Evolutionary conservation across 2,113 vertebrate species (phyloP).

Genomic region (Rattus norvegicus): GRCr8 NC_086026.1:60412001-60412500

Average conservation of each 20-base stretch:
- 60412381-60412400: background rate
- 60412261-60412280: background rate
- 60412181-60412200: background rate
- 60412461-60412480: background rate
- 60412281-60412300: background rate
- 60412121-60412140: background rate
- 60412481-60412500: background rate
- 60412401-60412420: background rate
- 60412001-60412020: background rate
- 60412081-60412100: background rate
- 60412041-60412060: background rate
- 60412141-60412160: background rate
- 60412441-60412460: background rate
- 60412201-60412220: background rate
- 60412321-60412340: background rate
- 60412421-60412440: background rate
- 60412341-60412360: conserved; percentile 3
- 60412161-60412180: background rate
- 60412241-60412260: background rate
- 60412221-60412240: background rate
- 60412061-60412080: background rate
- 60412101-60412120: background rate
- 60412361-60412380: background rate
- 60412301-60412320: background rate
- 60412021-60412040: background rate